Base-by-base conservation (phyloP, 2,113 vertebrate genomes). In the Zapornia atra region DNA sequence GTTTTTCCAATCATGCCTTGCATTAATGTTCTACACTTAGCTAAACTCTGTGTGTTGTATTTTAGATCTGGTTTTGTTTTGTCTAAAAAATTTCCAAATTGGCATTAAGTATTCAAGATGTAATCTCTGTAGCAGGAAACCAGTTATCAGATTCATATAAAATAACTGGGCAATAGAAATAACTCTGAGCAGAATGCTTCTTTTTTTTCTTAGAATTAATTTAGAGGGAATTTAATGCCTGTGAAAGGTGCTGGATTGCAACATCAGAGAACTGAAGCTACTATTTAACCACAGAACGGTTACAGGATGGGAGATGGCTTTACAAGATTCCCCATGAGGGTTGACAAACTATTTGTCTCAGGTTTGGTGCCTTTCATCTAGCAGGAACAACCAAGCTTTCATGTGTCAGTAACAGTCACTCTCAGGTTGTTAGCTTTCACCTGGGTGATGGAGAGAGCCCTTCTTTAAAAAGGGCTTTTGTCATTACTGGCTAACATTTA, bases 101-200 rank as follows among this genome's bases (percentile, higher is more conserved):
- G 97, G 86, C 96, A 97, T 98, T 97, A 98, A 96, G 97, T 97
- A 98, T 98, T 98, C 98, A 98, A 94, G 95, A 97, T 84, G 89
- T 98, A 98, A 98, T 97, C 98, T 97, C 96, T 93, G 95, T 96
- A 97, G 96, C 96, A 96, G 96, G 95, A 89, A 94, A 93, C 97
- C 97, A 94, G 96, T 97, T 97, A 97, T 91, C 97, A 97, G 97
- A 98, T 98, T 98, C 95, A 93, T 95, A 93, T 80, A 88, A 97
- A 97, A 95, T 97, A 97, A 97, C 97, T 88, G 90, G 93, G 90
- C 96, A 98, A 95, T 95, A 93, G 96, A 97, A 98, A 97, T 95
- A 94, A 95, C 96, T 98, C 93, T 87, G 92, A 92, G 87, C 94
- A 95, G 96, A 98, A 96, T 95, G 95, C 94, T 6, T 96, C 96